Conservation (phyloP, 1,140 invertebrate genomes). For the Araneus ventricosus region DNA sequence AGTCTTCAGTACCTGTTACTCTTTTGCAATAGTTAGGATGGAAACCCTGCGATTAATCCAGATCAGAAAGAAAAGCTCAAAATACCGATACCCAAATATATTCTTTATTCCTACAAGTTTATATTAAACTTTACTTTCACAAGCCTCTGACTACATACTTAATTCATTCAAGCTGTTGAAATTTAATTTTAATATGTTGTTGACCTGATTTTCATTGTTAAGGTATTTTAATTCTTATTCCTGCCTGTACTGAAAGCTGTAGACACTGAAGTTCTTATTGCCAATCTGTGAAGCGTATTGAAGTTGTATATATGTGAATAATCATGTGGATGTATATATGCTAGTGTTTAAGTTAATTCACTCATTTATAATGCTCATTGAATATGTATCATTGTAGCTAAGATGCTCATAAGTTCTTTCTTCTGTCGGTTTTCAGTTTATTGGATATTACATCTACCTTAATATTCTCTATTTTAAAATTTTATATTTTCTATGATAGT, state of each 20-base stretch:
- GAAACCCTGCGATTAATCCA: not conserved
- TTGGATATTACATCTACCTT: not conserved
- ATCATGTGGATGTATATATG: slow-evolving; percentile 46
- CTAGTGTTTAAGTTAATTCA: not conserved
- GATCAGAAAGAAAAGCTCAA: not conserved
- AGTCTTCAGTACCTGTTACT: not conserved
- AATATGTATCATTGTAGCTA: not conserved
- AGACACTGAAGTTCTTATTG: not conserved
- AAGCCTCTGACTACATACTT: not conserved
- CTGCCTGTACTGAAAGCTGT: not conserved
- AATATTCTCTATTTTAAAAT: slow-evolving; percentile 55
- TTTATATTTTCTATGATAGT: slow-evolving; percentile 63
- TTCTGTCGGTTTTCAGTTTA: slow-evolving; percentile 9
- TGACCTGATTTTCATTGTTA: not conserved
- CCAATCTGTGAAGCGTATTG: not conserved
- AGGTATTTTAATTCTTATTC: not conserved
- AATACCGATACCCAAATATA: not conserved
- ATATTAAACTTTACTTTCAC: not conserved
- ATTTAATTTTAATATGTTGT: not conserved
- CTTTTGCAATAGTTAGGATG: not conserved
- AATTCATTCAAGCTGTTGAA: not conserved
- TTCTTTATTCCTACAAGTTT: too few species aligned
- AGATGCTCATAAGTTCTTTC: not conserved
- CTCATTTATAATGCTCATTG: slow-evolving; percentile 13
- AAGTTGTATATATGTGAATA: slow-evolving; percentile 62